phyloP scores from a whole-genome alignment of 2,888 invertebrate species.

The Baronia brevicornis region DNA sequence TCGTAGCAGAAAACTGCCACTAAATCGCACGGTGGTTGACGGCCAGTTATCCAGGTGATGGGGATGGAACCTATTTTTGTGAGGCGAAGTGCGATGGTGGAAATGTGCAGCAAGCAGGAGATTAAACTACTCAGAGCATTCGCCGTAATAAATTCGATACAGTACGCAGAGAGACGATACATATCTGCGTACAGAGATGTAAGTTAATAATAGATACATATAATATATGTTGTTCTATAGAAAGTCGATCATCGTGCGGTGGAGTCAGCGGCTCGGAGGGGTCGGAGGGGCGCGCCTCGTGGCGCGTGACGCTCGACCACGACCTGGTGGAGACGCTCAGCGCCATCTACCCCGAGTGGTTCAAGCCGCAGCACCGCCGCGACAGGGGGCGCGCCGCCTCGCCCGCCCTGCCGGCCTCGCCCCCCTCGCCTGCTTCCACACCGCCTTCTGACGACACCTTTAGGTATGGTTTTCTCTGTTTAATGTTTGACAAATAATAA shows the following conservation, averaged over 20 bases:
- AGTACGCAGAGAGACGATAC: too few relatives aligned
- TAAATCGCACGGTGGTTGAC: too few relatives aligned
- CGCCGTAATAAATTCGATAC: too few relatives aligned
- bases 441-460: constrained; percentile 62
- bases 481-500: too few relatives aligned
- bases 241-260: constrained; percentile 85
- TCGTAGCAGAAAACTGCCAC: too few relatives aligned
- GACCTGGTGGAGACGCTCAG: constrained; percentile 94
- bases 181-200: too few relatives aligned
- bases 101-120: too few relatives aligned
- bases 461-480: constrained; percentile 34
- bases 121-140: too few relatives aligned
- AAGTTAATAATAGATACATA: constrained; percentile 2
- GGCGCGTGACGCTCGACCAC: constrained; percentile 94
- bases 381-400: constrained; percentile 57
- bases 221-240: constrained; percentile 57
- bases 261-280: constrained; percentile 83
- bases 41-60: too few relatives aligned
- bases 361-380: constrained; percentile 77
- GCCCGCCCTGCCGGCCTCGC: constrained; percentile 49
- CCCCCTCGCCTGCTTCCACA: constrained; percentile 31
- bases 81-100: too few relatives aligned
- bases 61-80: too few relatives aligned
- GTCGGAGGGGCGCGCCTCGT: constrained; percentile 84
- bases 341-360: constrained; percentile 96